Conservation (phyloP, 2,797 vertebrate genomes). For the Fistularia commersonii region DNA sequence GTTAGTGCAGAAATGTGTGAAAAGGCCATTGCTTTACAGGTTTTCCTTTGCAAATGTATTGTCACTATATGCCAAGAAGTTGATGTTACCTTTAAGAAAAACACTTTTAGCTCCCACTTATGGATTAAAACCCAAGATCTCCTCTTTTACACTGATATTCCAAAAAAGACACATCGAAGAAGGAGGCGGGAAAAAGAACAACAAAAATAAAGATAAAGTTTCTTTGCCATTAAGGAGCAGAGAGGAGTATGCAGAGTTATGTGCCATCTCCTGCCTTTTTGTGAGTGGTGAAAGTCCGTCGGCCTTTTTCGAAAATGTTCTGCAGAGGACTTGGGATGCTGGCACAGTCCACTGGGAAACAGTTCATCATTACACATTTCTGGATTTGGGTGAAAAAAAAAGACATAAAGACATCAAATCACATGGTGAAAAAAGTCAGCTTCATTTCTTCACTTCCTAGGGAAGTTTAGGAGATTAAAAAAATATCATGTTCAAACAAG, state of each 20-base stretch:
- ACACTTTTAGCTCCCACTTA: constrained; percentile 63
- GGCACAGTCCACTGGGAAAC: constrained; percentile 92
- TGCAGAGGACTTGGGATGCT: constrained; percentile 87
- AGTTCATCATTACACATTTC: constrained; percentile 94
- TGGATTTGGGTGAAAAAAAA: constrained; percentile 44
- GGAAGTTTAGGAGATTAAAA: too few relatives aligned
- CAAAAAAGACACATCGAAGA: constrained; percentile 58
- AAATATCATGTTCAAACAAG: too few relatives aligned
- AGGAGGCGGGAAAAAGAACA: constrained; percentile 31
- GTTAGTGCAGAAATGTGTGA: constrained; percentile 70
- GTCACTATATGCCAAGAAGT: constrained; percentile 85
- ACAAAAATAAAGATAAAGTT: constrained; percentile 33
- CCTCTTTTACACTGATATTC: constrained; percentile 65
- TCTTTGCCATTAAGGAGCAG: constrained; percentile 66
- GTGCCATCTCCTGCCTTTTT: constrained; percentile 65
- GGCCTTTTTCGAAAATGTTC: constrained; percentile 69
- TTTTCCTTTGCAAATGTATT: constrained; percentile 82
- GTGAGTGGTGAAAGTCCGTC: constrained; percentile 62
- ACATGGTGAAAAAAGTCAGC: too few relatives aligned
- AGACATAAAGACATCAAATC: background rate
- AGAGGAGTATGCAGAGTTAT: constrained; percentile 61
- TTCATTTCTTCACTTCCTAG: too few relatives aligned
- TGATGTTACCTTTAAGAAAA: constrained; percentile 62
- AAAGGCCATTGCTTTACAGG: constrained; percentile 65
- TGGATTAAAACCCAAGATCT: constrained; percentile 80